These are phyloP conservation scores for Athene noctua DNA, from an alignment of 2,113 vertebrate genomes.

Conservation along the genomic window DNA sequence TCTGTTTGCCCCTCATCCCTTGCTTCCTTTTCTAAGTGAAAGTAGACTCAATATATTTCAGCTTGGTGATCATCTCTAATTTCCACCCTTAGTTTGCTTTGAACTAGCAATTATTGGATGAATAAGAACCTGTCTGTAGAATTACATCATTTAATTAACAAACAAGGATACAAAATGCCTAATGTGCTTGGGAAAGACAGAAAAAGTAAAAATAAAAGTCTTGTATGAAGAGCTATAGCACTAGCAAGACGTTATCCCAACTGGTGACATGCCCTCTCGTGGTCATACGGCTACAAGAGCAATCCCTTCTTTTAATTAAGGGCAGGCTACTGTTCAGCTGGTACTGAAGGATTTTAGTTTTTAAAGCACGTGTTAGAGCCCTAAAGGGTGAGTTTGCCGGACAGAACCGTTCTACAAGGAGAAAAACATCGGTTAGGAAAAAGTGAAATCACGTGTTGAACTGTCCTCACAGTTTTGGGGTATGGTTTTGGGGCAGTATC, in stretches of 20 bases:
- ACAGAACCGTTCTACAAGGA: background rate
- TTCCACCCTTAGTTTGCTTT: background rate
- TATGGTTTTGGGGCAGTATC: background rate
- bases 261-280: background rate
- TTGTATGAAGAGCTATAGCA: fast-evolving
- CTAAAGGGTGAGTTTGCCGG: background rate
- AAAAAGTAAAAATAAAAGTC: background rate
- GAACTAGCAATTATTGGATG: background rate
- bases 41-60: background rate
- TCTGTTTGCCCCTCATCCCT: background rate
- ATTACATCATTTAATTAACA: background rate
- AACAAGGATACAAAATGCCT: background rate
- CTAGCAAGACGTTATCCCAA: background rate
- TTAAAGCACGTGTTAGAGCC: background rate
- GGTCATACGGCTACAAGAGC: background rate
- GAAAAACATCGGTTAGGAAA: background rate
- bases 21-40: background rate
- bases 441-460: background rate
- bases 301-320: background rate
- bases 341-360: background rate
- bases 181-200: background rate
- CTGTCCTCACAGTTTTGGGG: fast-evolving
- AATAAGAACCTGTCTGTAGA: background rate
- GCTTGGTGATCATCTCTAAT: background rate
- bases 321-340: background rate